Percentiles rank a stretch among this genome's conserved stretches.
Conservation (phyloP, 2,888 invertebrate species). For the Thysanoteuthis rhombus region DNA sequence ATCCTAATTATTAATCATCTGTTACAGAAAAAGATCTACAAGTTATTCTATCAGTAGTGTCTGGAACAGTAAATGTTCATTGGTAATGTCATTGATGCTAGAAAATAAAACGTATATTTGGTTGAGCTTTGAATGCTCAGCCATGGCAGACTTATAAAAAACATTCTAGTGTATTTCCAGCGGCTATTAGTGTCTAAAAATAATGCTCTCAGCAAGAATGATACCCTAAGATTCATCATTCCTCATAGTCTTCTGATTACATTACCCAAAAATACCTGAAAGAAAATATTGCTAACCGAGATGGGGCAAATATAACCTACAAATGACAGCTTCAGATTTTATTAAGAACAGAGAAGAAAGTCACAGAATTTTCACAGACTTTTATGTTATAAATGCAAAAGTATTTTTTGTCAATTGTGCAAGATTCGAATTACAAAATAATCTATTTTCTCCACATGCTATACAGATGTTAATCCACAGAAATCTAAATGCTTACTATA, state of each 20-base stretch:
- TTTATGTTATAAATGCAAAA: too few species aligned
- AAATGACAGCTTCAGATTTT: neutral
- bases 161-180: neutral
- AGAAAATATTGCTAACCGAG: neutral
- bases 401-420: too few species aligned
- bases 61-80: neutral
- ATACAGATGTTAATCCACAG: too few species aligned
- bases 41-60: neutral
- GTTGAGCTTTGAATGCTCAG: neutral
- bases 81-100: neutral
- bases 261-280: neutral
- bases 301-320: neutral
- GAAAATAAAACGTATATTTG: neutral
- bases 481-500: too few species aligned
- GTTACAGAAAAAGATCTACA: neutral
- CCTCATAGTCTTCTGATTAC: neutral
- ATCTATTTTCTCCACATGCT: too few species aligned
- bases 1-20: neutral
- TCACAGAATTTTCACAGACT: neutral
- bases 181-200: constrained; percentile 12
- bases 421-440: too few species aligned
- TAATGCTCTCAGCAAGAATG: neutral
- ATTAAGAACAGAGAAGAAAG: neutral
- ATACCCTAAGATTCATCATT: neutral
- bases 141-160: neutral